Percentiles rank a stretch among this genome's conserved stretches.
phyloP scores from a whole-genome alignment of 2,113 vertebrate species.

The Syrmaticus mikado region DNA sequence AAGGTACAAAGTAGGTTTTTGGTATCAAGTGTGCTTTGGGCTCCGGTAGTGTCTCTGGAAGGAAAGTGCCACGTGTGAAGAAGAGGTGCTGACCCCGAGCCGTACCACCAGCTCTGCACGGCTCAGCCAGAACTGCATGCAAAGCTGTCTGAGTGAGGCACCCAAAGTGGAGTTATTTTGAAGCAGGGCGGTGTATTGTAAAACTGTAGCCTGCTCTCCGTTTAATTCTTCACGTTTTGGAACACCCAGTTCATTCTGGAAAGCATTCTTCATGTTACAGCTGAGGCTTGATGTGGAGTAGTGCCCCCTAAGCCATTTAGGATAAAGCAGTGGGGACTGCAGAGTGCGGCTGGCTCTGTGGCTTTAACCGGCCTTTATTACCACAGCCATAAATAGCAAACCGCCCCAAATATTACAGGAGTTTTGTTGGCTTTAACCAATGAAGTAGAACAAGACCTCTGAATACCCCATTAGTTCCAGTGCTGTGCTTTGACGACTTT shows the following conservation, averaged over 20 bases:
- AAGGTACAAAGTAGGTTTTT: constrained; percentile 36
- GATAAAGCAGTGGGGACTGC: constrained; percentile 55
- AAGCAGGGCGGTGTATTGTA: not conserved
- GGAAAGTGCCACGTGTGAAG: not conserved
- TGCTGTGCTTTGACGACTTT: constrained; percentile 82
- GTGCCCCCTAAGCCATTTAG: constrained; percentile 23
- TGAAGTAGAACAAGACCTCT: constrained; percentile 85
- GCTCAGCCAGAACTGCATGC: constrained; percentile 16
- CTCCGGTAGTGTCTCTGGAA: constrained; percentile 44
- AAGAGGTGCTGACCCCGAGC: constrained; percentile 34
- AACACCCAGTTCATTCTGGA: not conserved
- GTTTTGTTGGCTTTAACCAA: constrained; percentile 87
- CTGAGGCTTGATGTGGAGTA: not conserved
- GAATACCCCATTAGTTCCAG: constrained; percentile 87
- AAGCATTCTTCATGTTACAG: not conserved
- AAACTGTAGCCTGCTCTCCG: not conserved
- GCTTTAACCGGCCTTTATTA: constrained; percentile 81
- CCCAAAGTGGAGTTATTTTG: constrained; percentile 50
- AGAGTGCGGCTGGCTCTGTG: constrained; percentile 65
- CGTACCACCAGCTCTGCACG: not conserved
- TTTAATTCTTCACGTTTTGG: constrained; percentile 35
- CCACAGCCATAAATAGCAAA: constrained; percentile 82
- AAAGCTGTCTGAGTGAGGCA: constrained; percentile 32
- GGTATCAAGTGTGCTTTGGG: constrained; percentile 6
- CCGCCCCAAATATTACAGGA: constrained; percentile 80